Conservation (phyloP, 2,113 vertebrate species). For the Neolamprologus fasciatus region DNA sequence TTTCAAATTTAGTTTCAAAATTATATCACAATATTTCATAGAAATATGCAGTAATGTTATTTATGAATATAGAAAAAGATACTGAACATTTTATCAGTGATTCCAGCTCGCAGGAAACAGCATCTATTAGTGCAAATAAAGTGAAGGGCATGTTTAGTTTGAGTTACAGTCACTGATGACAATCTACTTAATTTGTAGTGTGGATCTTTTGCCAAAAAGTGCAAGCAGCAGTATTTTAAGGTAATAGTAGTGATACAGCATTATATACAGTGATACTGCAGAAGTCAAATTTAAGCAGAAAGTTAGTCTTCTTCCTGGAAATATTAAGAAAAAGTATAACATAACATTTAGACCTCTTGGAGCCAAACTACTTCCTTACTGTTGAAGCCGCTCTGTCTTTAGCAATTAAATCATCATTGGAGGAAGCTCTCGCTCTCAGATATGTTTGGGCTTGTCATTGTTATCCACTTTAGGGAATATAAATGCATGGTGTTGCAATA, state of each 20-base stretch:
- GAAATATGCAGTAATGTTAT: background rate
- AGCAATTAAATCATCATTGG: background rate
- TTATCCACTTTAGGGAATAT: background rate
- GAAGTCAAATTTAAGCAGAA: background rate
- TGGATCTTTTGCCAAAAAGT: background rate
- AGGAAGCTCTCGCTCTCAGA: background rate
- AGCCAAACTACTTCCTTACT: background rate
- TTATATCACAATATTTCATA: background rate
- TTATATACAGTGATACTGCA: background rate
- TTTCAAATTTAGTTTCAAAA: background rate
- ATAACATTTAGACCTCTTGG: background rate
- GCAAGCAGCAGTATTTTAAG: background rate
- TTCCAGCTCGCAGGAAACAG: background rate
- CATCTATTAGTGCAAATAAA: background rate
- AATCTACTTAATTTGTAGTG: background rate
- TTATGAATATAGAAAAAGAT: background rate
- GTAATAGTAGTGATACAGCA: background rate
- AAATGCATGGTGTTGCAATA: background rate
- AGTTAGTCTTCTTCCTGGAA: background rate
- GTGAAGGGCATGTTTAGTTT: background rate
- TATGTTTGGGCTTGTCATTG: background rate
- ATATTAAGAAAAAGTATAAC: background rate
- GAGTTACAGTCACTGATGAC: background rate
- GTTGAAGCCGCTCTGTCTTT: background rate
- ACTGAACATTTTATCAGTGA: background rate